Evolutionary conservation across 1,140 invertebrate species (phyloP), one percentile per base, ranked within the genome.

Genomic region (Lordiphosa collinella): DNA sequence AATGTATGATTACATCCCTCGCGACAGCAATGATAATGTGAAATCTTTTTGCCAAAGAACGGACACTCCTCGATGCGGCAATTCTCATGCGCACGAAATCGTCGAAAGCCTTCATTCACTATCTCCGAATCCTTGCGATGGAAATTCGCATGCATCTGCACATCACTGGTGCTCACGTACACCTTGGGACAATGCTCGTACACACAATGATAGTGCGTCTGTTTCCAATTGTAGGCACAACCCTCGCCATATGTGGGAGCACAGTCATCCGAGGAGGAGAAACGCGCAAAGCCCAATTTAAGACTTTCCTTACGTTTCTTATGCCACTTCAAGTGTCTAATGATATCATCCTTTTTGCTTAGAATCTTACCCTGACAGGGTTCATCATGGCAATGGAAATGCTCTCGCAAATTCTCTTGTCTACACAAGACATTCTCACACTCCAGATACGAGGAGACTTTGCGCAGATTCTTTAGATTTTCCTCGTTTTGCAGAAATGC

Each of bases 121-220:
- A 99, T 99, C 8, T 97, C 97, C 0, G 96, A 97, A 89, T 99
- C 97, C 90, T 99, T 99, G 40, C 97, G 93, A 88, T 99, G 98
- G 89, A 98, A 99, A 90, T 99, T 99, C 2, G 97, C 97, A 89
- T 99, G 98, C 98, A 99, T 99, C 90, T 99, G 98, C 1, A 99
- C 98, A 90, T 99, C 98, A 25, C 97, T 98, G 3, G 98, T 99
- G 75, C 97, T 98, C 89, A 99, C 98, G 90, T 99, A 99, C 0
- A 98, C 96, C 90, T 98, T 99, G 91, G 98, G 96, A 91, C 97
- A 99, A 67, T 95, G 94, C 86, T 96, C 94, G 90, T 99, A 97
- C 51, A 99, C 94, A 89, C 98, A 99, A 89, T 99, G 98, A 89
- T 99, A 99, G 88, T 99, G 98, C 0, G 98, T 99, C 90, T 99